Evolutionary conservation across 1,140 invertebrate species (phyloP).

Genomic region (Drosophila neocordata): DNA sequence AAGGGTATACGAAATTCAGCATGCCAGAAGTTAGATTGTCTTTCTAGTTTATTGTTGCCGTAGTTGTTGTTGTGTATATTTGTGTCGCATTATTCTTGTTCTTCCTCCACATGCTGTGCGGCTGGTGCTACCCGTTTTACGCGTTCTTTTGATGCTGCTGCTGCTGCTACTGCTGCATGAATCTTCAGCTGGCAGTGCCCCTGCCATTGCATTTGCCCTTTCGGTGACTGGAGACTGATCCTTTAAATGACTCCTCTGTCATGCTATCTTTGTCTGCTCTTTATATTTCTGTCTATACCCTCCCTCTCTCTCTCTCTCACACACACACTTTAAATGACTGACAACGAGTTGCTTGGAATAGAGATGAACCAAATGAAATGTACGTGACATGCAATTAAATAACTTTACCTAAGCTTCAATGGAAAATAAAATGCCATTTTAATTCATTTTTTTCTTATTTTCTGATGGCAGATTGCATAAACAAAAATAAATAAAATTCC

Average conservation of each 20-base stretch:
- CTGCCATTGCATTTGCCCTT: conserved; percentile 48
- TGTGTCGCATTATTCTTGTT: conserved; percentile 49
- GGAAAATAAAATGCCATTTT: too few species aligned
- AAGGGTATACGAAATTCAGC: too few species aligned
- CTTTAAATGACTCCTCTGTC: conserved; percentile 34
- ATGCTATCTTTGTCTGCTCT: conserved; percentile 19
- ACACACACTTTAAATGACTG: background rate
- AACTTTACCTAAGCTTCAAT: too few species aligned
- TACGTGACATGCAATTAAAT: too few species aligned
- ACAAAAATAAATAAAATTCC: too few species aligned
- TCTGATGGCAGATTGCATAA: too few species aligned
- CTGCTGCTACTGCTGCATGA: too few species aligned
- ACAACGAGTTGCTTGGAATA: background rate
- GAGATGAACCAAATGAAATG: background rate
- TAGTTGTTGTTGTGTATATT: conserved; percentile 23
- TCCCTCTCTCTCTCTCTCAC: conserved; percentile 19
- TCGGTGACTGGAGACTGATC: conserved; percentile 60
- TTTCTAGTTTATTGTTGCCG: conserved; percentile 7
- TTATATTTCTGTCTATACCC: background rate
- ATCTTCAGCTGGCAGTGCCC: conserved; percentile 26
- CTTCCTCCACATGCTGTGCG: conserved; percentile 27
- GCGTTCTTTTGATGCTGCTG: conserved; percentile 65
- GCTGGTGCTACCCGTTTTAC: conserved; percentile 70
- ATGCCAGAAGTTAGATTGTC: too few species aligned
- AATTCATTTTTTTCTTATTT: too few species aligned